Conservation (phyloP, 2,797 vertebrate genomes). For the Xenopus petersii region DNA sequence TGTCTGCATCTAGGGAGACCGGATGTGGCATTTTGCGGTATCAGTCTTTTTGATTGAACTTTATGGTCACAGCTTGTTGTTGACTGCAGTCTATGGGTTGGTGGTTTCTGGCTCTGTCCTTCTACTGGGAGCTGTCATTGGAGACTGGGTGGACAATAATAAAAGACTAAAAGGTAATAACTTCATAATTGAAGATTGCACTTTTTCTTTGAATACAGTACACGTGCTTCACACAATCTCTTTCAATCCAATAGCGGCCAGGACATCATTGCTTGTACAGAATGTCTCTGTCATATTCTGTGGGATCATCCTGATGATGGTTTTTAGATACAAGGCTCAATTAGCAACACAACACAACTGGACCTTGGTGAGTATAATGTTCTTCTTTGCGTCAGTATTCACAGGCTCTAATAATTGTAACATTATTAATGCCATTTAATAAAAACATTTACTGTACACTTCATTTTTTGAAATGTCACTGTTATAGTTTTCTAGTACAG, state of each 20-base stretch:
- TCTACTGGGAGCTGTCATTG: constrained; percentile 91
- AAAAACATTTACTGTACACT: no score
- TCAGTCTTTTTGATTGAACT: constrained; percentile 95
- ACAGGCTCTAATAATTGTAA: no score
- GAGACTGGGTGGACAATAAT: constrained; percentile 97
- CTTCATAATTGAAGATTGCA: not conserved
- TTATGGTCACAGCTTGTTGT: constrained; percentile 93
- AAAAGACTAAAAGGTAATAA: constrained; percentile 87
- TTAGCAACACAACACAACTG: constrained; percentile 55
- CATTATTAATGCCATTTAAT: no score
- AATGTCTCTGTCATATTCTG: constrained; percentile 90
- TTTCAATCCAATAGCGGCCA: constrained; percentile 78
- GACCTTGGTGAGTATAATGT: no score
- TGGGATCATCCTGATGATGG: constrained; percentile 88
- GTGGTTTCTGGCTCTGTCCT: constrained; percentile 94
- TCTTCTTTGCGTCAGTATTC: no score
- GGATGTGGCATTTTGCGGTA: constrained; percentile 98
- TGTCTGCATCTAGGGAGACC: constrained; percentile 76
- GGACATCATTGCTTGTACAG: constrained; percentile 91
- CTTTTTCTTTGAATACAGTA: constrained; percentile 30
- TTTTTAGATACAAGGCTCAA: constrained; percentile 86
- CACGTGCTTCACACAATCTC: not conserved
- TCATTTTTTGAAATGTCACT: no score
- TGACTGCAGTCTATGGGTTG: constrained; percentile 93
- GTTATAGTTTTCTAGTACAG: no score